Evolutionary conservation across 2,888 invertebrate species (phyloP).

Genomic region (Athalia circularis): DNA sequence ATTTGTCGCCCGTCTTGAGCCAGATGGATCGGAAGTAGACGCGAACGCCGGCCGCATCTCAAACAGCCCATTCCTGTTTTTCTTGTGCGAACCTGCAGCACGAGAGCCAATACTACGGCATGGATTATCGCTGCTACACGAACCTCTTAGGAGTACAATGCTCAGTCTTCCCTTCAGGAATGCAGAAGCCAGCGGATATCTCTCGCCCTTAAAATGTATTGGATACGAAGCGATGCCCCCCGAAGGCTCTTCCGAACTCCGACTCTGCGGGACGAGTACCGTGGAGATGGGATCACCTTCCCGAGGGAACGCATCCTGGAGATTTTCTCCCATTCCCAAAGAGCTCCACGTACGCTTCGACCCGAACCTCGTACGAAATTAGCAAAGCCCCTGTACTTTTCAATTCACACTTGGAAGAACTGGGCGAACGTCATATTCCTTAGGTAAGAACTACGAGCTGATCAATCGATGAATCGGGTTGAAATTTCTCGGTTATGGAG

Average conservation of each 20-base stretch:
- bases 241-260: not conserved
- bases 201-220: constrained; percentile 29
- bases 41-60: constrained; percentile 67
- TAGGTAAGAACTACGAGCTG: too few relatives aligned
- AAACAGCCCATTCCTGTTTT: constrained; percentile 58
- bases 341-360: not conserved
- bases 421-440: not conserved
- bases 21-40: constrained; percentile 71
- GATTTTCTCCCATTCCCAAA: constrained; percentile 5
- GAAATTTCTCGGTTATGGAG: too few relatives aligned
- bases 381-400: not conserved
- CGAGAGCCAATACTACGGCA: constrained; percentile 30
- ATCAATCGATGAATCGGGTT: too few relatives aligned
- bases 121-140: constrained; percentile 37
- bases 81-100: constrained; percentile 8
- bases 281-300: constrained; percentile 31
- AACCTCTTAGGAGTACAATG: constrained; percentile 43
- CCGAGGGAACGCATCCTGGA: constrained; percentile 15
- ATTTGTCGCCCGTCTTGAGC: constrained; percentile 70
- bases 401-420: not conserved
- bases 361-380: not conserved
- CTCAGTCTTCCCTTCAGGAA: constrained; percentile 7
- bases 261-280: not conserved
- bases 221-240: constrained; percentile 7
- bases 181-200: constrained; percentile 30